These are phyloP conservation scores for Alloplasta piceator DNA, from an alignment of 2,888 invertebrate species.

Conservation along the genomic window DNA sequence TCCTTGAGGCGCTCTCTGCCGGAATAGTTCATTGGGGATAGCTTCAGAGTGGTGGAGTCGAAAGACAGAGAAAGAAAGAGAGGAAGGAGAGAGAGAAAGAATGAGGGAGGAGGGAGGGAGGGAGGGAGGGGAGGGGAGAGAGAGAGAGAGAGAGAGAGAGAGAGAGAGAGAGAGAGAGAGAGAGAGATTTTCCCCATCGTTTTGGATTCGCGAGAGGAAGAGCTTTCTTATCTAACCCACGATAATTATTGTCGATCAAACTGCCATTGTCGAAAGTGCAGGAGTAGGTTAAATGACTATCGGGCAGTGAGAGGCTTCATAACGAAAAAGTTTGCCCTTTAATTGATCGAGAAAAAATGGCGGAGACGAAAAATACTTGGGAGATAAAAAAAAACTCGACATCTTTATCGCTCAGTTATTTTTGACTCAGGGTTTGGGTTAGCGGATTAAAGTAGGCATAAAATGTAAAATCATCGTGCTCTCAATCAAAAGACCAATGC, in stretches of 20 bases:
- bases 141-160: slow-evolving; percentile 23
- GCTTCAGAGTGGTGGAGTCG: slow-evolving; percentile 55
- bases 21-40: slow-evolving; percentile 48
- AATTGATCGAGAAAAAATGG: background rate
- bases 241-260: slow-evolving; percentile 74
- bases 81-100: slow-evolving; percentile 17
- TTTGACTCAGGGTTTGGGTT: too few species aligned
- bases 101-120: slow-evolving; percentile 20
- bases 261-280: slow-evolving; percentile 54
- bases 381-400: too few species aligned
- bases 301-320: slow-evolving; percentile 21
- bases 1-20: slow-evolving; percentile 30
- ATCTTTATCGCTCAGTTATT: too few species aligned
- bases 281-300: slow-evolving; percentile 40
- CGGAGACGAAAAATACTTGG: too few species aligned
- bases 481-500: too few species aligned
- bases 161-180: slow-evolving; percentile 10
- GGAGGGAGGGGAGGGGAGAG: background rate
- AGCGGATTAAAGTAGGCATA: too few species aligned
- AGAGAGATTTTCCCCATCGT: slow-evolving; percentile 12
- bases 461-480: too few species aligned
- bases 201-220: slow-evolving; percentile 35
- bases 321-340: background rate
- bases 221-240: slow-evolving; percentile 56
- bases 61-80: slow-evolving; percentile 12